These are phyloP conservation scores for Pogonocherus hispidulus DNA, from an alignment of 2,888 invertebrate species.

Conservation along the genomic window DNA sequence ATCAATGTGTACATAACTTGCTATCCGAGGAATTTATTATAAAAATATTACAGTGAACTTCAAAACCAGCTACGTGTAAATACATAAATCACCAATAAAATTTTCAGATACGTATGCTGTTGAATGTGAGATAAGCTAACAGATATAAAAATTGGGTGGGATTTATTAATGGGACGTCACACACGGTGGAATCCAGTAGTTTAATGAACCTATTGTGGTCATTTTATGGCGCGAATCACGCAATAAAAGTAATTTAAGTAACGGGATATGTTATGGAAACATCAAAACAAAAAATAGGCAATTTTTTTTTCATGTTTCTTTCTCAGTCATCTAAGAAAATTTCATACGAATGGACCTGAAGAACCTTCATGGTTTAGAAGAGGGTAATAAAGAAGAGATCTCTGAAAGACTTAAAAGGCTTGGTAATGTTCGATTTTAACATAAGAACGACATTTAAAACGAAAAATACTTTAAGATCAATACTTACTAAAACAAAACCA, in stretches of 20 bases:
- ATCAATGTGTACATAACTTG: slow-evolving; percentile 8
- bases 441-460: too few relatives aligned
- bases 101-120: not conserved
- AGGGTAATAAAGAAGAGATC: too few relatives aligned
- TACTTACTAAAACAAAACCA: too few relatives aligned
- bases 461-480: too few relatives aligned
- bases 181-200: not conserved
- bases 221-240: slow-evolving; percentile 8
- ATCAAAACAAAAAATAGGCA: too few relatives aligned
- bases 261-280: not conserved
- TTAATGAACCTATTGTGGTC: slow-evolving; percentile 11
- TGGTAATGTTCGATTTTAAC: too few relatives aligned
- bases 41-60: slow-evolving; percentile 23
- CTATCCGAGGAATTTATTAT: slow-evolving; percentile 23
- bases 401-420: too few relatives aligned
- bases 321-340: too few relatives aligned
- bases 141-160: not conserved
- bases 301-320: too few relatives aligned
- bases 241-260: not conserved
- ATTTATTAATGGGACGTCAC: not conserved
- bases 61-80: slow-evolving; percentile 12
- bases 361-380: too few relatives aligned
- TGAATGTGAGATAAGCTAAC: not conserved
- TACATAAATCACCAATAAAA: slow-evolving; percentile 19
- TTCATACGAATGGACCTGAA: too few relatives aligned